A percentile compares a stretch with the other conserved stretches of the same genome.
Conservation (phyloP, 2,888 invertebrate species). For the Scaptomyza reducta region DNA sequence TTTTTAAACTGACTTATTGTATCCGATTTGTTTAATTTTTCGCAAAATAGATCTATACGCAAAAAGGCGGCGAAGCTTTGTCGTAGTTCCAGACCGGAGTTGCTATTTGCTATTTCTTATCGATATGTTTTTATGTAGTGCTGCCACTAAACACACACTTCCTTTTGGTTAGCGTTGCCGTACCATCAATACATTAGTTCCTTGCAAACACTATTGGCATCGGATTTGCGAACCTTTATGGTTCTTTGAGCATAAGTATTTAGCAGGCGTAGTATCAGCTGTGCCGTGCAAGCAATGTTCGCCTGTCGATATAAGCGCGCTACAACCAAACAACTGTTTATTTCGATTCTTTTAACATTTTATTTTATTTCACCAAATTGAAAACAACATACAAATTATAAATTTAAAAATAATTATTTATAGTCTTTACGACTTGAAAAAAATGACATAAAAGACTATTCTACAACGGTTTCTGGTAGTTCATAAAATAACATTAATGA, state of each 20-base stretch:
- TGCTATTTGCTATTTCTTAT: not conserved
- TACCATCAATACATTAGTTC: not conserved
- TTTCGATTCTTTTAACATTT: not conserved
- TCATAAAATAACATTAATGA: no score
- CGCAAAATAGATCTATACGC: no score
- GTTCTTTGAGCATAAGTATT: not conserved
- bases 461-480: no score
- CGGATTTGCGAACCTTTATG: not conserved
- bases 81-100: not conserved
- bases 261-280: not conserved
- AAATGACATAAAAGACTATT: no score
- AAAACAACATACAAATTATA: not conserved
- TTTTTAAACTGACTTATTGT: not conserved
- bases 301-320: not conserved
- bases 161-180: not conserved
- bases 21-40: constrained; percentile 11
- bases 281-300: not conserved
- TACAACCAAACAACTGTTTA: not conserved
- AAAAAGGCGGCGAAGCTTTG: not conserved
- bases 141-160: not conserved
- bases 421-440: not conserved
- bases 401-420: constrained; percentile 17
- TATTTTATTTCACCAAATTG: not conserved
- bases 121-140: constrained; percentile 1
- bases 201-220: not conserved